phyloP scores from a whole-genome alignment of 2,113 vertebrate genomes.

The Arenaria interpres region DNA sequence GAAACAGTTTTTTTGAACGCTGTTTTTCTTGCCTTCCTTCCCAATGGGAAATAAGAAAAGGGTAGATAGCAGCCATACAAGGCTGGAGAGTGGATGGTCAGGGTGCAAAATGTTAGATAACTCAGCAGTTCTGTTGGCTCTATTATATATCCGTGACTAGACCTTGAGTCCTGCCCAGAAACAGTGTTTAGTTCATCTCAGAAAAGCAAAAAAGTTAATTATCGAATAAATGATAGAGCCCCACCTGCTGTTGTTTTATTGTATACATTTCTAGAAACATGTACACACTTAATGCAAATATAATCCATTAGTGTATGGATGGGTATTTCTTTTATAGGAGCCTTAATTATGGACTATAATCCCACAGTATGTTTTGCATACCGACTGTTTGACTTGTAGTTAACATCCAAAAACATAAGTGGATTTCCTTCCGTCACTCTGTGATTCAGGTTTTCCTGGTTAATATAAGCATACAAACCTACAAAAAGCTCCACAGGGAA shows the following conservation, averaged over 20 bases:
- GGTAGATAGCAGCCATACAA: not conserved
- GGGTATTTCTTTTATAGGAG: not conserved
- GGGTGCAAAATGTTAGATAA: not conserved
- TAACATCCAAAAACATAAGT: not conserved
- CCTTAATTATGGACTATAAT: not conserved
- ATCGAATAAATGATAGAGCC: not conserved
- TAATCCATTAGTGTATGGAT: not conserved
- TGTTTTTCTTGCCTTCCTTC: not conserved
- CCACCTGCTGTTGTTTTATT: slow-evolving; percentile 16
- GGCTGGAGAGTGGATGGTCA: not conserved
- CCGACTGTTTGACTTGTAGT: not conserved
- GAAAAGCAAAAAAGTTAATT: not conserved
- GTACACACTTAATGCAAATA: not conserved
- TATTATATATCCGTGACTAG: not conserved
- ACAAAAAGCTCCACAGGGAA: not conserved
- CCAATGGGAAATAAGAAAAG: not conserved
- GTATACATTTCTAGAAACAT: not conserved
- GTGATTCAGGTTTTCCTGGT: not conserved
- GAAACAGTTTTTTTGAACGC: not conserved
- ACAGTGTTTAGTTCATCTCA: not conserved
- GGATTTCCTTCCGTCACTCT: not conserved
- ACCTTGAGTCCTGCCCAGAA: not conserved
- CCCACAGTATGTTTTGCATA: not conserved
- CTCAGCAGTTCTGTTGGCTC: not conserved
- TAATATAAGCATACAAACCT: not conserved